Percentiles rank a stretch among this genome's conserved stretches.
These are phyloP conservation scores for Rhagologus leucostigma DNA, from an alignment of 2,113 vertebrate genomes.

Conservation along the genomic window DNA sequence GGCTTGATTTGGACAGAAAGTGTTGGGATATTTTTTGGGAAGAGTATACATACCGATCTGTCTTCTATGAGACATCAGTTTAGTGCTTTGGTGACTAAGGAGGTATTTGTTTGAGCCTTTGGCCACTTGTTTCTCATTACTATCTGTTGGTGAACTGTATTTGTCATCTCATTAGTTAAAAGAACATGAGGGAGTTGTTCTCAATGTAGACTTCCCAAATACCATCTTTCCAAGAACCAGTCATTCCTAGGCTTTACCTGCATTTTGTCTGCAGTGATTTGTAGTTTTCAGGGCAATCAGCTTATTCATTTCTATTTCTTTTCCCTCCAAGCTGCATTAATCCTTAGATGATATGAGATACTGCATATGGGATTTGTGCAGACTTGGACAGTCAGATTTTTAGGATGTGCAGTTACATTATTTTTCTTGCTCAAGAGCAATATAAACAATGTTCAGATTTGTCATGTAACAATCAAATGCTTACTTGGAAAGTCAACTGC, in stretches of 20 bases:
- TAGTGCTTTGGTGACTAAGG: neutral
- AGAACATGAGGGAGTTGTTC: neutral
- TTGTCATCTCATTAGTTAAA: neutral
- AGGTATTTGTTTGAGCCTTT: neutral
- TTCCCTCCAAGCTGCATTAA: neutral
- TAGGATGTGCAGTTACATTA: neutral
- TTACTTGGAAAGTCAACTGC: neutral
- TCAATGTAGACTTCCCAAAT: neutral
- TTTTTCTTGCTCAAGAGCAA: neutral
- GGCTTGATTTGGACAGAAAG: neutral
- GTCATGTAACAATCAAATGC: neutral
- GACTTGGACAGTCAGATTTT: neutral
- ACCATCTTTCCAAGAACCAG: neutral
- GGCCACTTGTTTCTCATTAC: neutral
- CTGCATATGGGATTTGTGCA: neutral
- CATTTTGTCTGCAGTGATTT: neutral
- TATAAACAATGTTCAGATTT: neutral
- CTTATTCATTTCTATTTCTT: neutral
- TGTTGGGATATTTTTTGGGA: neutral
- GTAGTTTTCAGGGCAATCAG: neutral
- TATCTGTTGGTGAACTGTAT: neutral
- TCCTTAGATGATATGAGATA: neutral
- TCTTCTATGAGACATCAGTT: neutral
- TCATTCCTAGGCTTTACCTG: neutral
- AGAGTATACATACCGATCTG: neutral